A percentile compares a stretch with the other conserved stretches of the same genome.
These are phyloP conservation scores for Metallyticus violacea DNA, from an alignment of 2,888 invertebrate genomes.

Conservation along the genomic window DNA sequence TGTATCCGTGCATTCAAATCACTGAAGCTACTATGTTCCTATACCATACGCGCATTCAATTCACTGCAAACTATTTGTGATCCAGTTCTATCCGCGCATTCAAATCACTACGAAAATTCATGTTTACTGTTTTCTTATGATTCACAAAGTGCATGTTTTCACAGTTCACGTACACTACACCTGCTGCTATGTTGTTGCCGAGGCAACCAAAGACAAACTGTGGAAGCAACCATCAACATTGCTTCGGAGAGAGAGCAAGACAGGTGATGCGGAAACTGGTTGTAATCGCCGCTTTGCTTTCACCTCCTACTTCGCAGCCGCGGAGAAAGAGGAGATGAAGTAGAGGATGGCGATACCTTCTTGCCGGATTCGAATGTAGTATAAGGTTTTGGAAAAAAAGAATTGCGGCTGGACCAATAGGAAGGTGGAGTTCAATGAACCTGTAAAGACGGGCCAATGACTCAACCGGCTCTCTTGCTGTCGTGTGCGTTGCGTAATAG, in stretches of 20 bases:
- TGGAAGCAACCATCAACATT: not conserved
- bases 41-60: not conserved
- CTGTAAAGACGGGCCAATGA: slow-evolving; percentile 21
- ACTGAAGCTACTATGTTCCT: not conserved
- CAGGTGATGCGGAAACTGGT: not conserved
- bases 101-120: not conserved
- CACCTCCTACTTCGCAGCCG: not conserved
- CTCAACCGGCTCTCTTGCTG: not conserved
- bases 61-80: not conserved
- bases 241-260: not conserved
- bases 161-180: not conserved
- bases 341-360: not conserved
- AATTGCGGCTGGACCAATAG: slow-evolving; percentile 18
- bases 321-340: not conserved
- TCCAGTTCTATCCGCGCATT: not conserved
- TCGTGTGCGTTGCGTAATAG: not conserved
- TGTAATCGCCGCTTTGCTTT: not conserved
- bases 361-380: not conserved
- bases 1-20: no score
- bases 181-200: not conserved
- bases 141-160: not conserved
- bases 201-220: not conserved
- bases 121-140: not conserved
- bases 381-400: not conserved
- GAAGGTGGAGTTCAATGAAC: slow-evolving; percentile 26